Evolutionary conservation across 2,797 vertebrate species (phyloP).

Genomic region (Pseudomugil gertrudae): DNA sequence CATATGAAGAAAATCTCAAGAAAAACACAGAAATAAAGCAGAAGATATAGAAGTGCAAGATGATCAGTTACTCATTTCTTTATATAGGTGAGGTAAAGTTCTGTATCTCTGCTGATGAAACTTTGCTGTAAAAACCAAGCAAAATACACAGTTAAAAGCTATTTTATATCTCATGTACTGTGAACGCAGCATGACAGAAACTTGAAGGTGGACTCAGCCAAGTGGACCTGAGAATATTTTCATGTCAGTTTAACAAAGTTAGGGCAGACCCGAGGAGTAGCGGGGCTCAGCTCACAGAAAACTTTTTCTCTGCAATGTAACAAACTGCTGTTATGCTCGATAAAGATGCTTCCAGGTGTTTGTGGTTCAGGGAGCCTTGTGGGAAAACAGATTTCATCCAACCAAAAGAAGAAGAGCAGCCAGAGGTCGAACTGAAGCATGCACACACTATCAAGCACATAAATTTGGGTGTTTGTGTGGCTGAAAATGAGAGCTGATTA

Average conservation of each 20-base stretch:
- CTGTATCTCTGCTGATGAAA: too few relatives aligned
- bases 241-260: not conserved
- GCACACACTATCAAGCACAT: conserved; percentile 13
- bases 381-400: conserved; percentile 45
- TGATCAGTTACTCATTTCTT: too few relatives aligned
- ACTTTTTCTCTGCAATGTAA: not conserved
- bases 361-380: conserved; percentile 34
- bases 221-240: not conserved
- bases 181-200: too few relatives aligned
- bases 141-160: too few relatives aligned
- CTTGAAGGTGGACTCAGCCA: not conserved
- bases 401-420: conserved; percentile 36
- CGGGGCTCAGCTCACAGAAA: not conserved
- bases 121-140: too few relatives aligned
- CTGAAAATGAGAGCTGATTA: conserved; percentile 29
- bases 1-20: too few relatives aligned
- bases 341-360: conserved; percentile 49
- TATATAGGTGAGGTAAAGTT: too few relatives aligned
- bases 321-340: conserved; percentile 13
- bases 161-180: too few relatives aligned
- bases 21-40: too few relatives aligned
- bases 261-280: not conserved
- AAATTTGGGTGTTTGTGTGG: not conserved
- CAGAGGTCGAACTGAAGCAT: conserved; percentile 31
- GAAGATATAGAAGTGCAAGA: too few relatives aligned